Evolutionary conservation across 2,888 invertebrate genomes (phyloP), one percentile per base, ranked within the genome.

Genomic region (Phyllotreta cruciferae): DNA sequence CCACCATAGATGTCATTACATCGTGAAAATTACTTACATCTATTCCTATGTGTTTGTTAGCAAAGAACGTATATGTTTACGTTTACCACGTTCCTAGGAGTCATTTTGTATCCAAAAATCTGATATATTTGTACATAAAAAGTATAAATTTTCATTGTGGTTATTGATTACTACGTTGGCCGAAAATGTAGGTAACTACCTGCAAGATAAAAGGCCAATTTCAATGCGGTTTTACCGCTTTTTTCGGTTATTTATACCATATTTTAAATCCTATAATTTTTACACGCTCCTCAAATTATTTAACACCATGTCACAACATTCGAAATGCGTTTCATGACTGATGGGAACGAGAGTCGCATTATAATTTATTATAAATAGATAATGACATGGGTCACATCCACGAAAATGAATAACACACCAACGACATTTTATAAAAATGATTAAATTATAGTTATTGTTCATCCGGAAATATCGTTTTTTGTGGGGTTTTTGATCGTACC

Each of bases 1-100:
- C 71, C 71, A 74, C 67, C 70, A 62, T 64, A 66, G 68, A 72
- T 69, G 61, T 70, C 71, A 70, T 71, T 71, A 69, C 45, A 66
- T 64, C 49, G 42, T 58, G 62, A 62, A 67, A 62, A 66, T 64
- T 52, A 56, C 39, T 49, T 50, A 52, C 45, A 45, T 60, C 47
- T 34, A 61, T 56, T 34, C 52, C 10, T 7, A 34, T 49, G 11
- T 9, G 6, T 37, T 38, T 56, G 56, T 64, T 45, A 64, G 24
- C 50, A 10, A 7, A 11, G 11, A 60, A 24, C 34, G 60, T 60
- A 24, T 57, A 38, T 57, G 36, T 62, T 57, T 52, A 45, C 41
- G 10, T 54, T 58, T 47, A 47, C 50, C 34, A 52, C 56, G 38
- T 56, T 62, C 54, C 49, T 42, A 56, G 24, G 37, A 3, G 41